Conservation (phyloP, 2,888 invertebrate species). For the Clostera curtula region DNA sequence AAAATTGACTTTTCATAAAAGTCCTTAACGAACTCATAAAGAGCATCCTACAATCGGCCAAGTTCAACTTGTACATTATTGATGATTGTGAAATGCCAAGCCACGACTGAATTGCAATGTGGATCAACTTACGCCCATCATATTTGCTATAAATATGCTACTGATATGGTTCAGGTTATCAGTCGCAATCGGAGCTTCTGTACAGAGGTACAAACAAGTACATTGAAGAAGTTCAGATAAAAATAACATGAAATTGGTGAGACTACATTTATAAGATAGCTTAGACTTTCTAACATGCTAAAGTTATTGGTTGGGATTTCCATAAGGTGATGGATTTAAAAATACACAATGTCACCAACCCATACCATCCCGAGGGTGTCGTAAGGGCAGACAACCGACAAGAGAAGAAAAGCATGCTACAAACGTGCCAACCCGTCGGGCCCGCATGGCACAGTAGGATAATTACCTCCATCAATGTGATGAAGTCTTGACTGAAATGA, state of each 20-base stretch:
- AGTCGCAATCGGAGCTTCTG: constrained; percentile 40
- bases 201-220: constrained; percentile 23
- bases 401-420: too few species aligned
- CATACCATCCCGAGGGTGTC: too few species aligned
- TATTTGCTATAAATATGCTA: constrained; percentile 56
- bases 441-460: too few species aligned
- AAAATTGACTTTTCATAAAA: too few species aligned
- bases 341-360: too few species aligned
- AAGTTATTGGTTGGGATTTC: not conserved
- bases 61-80: constrained; percentile 48
- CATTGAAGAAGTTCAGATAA: too few species aligned
- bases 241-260: constrained; percentile 50
- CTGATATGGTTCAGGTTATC: constrained; percentile 42
- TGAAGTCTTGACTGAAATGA: too few species aligned
- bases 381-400: too few species aligned
- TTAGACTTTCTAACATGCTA: constrained; percentile 6
- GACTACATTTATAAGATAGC: constrained; percentile 13
- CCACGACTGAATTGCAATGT: constrained; percentile 46
- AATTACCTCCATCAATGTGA: too few species aligned
- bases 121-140: constrained; percentile 45
- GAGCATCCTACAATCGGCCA: constrained; percentile 57
- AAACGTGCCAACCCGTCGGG: too few species aligned
- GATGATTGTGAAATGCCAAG: constrained; percentile 51
- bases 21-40: too few species aligned
- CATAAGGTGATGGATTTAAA: too few species aligned